A percentile compares a stretch with the other conserved stretches of the same genome.
phyloP scores from a whole-genome alignment of 2,113 vertebrate species.

The Chionis minor region DNA sequence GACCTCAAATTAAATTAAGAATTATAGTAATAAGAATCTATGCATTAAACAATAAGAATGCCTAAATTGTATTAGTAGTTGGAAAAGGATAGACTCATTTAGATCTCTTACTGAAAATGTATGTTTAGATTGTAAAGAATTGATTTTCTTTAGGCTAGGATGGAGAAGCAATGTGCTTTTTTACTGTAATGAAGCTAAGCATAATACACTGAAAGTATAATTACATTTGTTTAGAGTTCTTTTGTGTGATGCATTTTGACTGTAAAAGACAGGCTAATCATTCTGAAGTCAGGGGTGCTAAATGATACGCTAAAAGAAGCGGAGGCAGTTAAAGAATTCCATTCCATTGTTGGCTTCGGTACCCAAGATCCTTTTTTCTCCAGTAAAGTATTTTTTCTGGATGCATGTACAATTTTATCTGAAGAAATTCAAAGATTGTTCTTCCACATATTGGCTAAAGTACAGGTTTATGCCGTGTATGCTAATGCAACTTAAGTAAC shows the following conservation, averaged over 20 bases:
- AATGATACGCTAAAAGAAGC: background rate
- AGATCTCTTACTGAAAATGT: background rate
- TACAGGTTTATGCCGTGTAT: background rate
- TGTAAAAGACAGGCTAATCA: background rate
- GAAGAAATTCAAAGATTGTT: background rate
- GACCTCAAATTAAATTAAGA: background rate
- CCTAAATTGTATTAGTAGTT: background rate
- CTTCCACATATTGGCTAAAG: background rate
- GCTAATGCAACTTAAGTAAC: background rate
- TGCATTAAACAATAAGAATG: background rate
- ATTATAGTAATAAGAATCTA: background rate
- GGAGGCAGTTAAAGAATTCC: background rate
- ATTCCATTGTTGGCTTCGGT: background rate
- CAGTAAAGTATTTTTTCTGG: background rate
- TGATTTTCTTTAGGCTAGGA: background rate
- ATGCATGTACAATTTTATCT: background rate
- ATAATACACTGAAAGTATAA: background rate
- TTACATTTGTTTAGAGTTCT: background rate
- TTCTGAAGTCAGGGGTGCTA: background rate
- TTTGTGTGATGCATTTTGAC: background rate
- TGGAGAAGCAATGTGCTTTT: background rate
- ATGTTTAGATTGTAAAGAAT: background rate
- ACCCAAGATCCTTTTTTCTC: background rate
- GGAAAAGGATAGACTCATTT: background rate
- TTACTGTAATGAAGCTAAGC: background rate